Evolutionary conservation across 2,888 invertebrate species (phyloP).

Genomic region (Drosophila flavopinicola): DNA sequence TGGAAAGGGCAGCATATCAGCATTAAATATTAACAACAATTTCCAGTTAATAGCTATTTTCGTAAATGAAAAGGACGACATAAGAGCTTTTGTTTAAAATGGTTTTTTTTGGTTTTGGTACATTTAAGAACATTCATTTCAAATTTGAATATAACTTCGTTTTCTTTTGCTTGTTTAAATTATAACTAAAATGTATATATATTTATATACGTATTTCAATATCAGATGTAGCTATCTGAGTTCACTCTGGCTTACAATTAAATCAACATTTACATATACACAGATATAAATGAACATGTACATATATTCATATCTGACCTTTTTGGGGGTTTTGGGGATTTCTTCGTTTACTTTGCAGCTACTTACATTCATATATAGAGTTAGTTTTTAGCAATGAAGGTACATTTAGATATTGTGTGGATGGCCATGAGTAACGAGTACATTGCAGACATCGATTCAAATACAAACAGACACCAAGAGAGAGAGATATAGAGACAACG

Average conservation of each 20-base stretch:
- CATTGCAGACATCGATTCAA: slow-evolving; percentile 41
- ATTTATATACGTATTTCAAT: slow-evolving; percentile 51
- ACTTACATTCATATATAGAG: slow-evolving; percentile 35
- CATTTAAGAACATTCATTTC: slow-evolving; percentile 72
- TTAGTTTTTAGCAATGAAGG: slow-evolving; percentile 38
- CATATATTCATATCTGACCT: slow-evolving; percentile 43
- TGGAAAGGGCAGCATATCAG: not conserved
- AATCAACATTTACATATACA: slow-evolving; percentile 77
- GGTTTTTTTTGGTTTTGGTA: slow-evolving; percentile 59
- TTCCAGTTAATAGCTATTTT: not conserved
- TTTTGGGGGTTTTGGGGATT: slow-evolving; percentile 22
- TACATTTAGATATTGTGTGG: slow-evolving; percentile 55
- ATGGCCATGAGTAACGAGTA: slow-evolving; percentile 36
- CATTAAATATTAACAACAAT: not conserved
- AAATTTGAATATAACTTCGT: slow-evolving; percentile 66
- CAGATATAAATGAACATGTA: slow-evolving; percentile 50
- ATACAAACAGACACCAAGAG: slow-evolving; percentile 52
- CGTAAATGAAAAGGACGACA: not conserved
- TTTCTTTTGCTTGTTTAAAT: slow-evolving; percentile 42
- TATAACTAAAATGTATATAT: slow-evolving; percentile 53
- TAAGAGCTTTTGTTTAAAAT: slow-evolving; percentile 28
- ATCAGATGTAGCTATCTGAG: slow-evolving; percentile 49
- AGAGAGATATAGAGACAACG: slow-evolving; percentile 38
- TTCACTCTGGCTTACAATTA: slow-evolving; percentile 66
- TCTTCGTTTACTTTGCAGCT: slow-evolving; percentile 30